Percentiles rank a stretch among this genome's conserved stretches.
Evolutionary conservation across 1,140 invertebrate genomes (phyloP).

Genomic region (Platyura marginata): DNA sequence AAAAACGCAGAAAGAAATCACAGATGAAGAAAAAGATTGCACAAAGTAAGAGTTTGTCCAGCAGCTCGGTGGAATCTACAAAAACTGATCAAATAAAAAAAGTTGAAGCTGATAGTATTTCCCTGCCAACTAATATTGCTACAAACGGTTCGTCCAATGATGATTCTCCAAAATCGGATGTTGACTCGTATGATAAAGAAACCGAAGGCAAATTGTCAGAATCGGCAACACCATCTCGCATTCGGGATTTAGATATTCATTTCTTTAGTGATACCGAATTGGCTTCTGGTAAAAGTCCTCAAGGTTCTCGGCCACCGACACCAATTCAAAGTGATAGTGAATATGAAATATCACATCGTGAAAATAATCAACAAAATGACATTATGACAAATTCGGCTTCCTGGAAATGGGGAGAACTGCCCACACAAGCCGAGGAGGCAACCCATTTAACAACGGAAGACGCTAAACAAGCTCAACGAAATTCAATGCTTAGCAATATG

Average conservation of each 20-base stretch:
- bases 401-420: conserved; percentile 96
- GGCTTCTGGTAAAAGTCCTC: conserved; percentile 9
- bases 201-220: background rate
- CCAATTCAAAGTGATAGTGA: conserved; percentile 89
- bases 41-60: conserved; percentile 43
- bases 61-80: conserved; percentile 15
- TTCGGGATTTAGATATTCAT: conserved; percentile 46
- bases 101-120: conserved; percentile 6
- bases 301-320: conserved; percentile 46
- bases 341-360: conserved; percentile 59
- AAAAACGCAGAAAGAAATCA: conserved; percentile 59
- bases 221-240: conserved; percentile 7
- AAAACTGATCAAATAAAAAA: conserved; percentile 8
- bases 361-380: conserved; percentile 27
- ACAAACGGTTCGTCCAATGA: conserved; percentile 7
- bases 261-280: conserved; percentile 88
- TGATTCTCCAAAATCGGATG: conserved; percentile 6
- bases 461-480: conserved; percentile 36
- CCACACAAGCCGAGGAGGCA: conserved; percentile 29
- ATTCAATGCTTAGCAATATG: conserved; percentile 72
- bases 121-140: conserved; percentile 9
- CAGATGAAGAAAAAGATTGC: conserved; percentile 58
- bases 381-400: conserved; percentile 32
- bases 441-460: conserved; percentile 9
- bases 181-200: conserved; percentile 6